These are phyloP conservation scores for Hydropsyche betteni DNA, from an alignment of 2,888 invertebrate species.

Conservation along the genomic window DNA sequence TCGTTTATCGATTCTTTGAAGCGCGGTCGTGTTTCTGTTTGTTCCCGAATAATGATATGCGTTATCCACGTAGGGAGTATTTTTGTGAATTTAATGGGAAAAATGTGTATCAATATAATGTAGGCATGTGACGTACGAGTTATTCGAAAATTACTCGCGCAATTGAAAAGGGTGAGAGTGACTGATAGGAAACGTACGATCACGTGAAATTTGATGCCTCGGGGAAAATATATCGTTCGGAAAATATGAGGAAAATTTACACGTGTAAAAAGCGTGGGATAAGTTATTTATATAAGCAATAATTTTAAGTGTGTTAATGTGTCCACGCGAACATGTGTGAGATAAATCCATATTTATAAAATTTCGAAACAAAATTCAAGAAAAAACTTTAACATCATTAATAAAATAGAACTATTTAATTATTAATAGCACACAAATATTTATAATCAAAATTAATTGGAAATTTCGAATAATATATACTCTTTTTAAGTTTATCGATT, in stretches of 20 bases:
- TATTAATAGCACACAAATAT: too few relatives aligned
- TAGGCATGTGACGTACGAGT: background rate
- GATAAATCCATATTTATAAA: too few relatives aligned
- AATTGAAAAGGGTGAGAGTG: slow-evolving; percentile 11
- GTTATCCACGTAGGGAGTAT: background rate
- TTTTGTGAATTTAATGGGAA: background rate
- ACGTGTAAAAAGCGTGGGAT: background rate
- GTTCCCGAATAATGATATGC: too few relatives aligned
- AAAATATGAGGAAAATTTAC: background rate
- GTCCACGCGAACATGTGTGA: background rate
- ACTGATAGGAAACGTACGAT: slow-evolving; percentile 19
- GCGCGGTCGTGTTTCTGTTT: too few relatives aligned
- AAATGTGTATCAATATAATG: too few relatives aligned
- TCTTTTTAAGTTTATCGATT: too few relatives aligned
- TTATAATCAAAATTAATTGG: too few relatives aligned
- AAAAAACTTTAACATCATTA: too few relatives aligned
- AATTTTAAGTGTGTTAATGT: background rate
- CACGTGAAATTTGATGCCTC: slow-evolving; percentile 10
- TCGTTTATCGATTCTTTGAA: too few relatives aligned
- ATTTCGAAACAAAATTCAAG: too few relatives aligned
- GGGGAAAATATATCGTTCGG: slow-evolving; percentile 7
- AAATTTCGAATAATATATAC: too few relatives aligned
- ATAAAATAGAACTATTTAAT: too few relatives aligned
- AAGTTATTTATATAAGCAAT: background rate
- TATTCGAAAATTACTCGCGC: slow-evolving; percentile 1